Evolutionary conservation across 2,797 vertebrate genomes (phyloP).

Genomic region (Pseudopleuronectes americanus): DNA sequence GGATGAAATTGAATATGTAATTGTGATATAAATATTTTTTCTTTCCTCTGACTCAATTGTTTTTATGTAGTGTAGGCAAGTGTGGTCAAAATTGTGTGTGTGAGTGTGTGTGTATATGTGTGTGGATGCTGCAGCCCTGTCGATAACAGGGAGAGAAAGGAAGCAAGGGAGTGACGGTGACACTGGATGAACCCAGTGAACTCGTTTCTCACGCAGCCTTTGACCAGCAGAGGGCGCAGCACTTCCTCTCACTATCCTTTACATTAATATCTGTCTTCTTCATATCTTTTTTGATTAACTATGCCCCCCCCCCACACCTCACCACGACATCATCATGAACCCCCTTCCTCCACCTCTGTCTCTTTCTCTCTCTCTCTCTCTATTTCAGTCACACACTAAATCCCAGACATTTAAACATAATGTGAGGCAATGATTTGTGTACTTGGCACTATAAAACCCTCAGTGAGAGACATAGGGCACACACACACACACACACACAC

Average conservation of each 20-base stretch:
- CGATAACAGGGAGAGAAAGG: slow-evolving; percentile 22
- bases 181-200: slow-evolving; percentile 61
- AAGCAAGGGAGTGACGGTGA: slow-evolving; percentile 21
- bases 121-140: slow-evolving; percentile 41
- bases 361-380: not conserved
- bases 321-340: not conserved
- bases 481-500: slow-evolving; percentile 9
- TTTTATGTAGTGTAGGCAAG: not conserved
- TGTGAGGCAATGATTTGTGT: slow-evolving; percentile 19
- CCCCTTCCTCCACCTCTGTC: not conserved
- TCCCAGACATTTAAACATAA: not conserved
- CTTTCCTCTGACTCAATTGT: not conserved
- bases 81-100: not conserved
- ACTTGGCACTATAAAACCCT: slow-evolving; percentile 1
- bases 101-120: too few species aligned
- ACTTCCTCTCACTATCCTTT: not conserved
- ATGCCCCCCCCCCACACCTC: not conserved
- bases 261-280: slow-evolving; percentile 4
- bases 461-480: slow-evolving; percentile 1
- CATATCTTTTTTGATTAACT: not conserved
- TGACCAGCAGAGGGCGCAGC: slow-evolving; percentile 71
- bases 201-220: not conserved
- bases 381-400: slow-evolving; percentile 12
- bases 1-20: too few species aligned
- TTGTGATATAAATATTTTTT: too few species aligned